Base-by-base conservation (phyloP, 2,888 invertebrate species). In the Altica lythri region DNA sequence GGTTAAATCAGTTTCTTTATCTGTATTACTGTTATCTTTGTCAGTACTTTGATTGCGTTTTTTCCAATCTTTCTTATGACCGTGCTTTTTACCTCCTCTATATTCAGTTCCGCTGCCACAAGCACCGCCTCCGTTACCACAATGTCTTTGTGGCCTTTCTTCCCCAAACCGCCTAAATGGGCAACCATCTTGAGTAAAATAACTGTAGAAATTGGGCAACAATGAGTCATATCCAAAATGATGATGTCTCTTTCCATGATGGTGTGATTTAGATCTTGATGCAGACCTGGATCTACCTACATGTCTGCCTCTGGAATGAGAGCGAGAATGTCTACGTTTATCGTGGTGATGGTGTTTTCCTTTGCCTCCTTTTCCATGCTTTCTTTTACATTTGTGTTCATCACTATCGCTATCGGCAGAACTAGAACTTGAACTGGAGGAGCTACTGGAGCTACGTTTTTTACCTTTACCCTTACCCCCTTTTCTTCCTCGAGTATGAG, bases 391-490 rank as follows among this genome's bases (percentile, higher is more conserved):
- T 19, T 19, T 38, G 16, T 16, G 27, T 10, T n/a, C 16, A 8
- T 25, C 14, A 13, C 9, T 19, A 4, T 32, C 45, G n/a, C 30
- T 32, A 10, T 45, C 45, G 8, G 13, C 17, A 4, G 30, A 30
- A 12, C 17, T 12, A 1, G 32, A 45, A 12, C 45, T 45, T 4
- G 32, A 45, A 9, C 45, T 45, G 12, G 45, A 45, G 8, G 18
- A 38, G 19, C 38, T 38, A 10, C 32, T 32, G 8, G 30, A 13
- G 14, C 27, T 25, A 9, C 44, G 16, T 17, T 29, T 32, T 19
- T 18, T 45, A 13, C 18, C 5, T 13, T 34, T 45, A 4, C 30
- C 12, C 12, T 44, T 44, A 9, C 10, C 29, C 17, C 17, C 38
- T 27, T 43, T 43, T 12, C 16, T 17, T 22, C 34, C 22, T 18